Base-by-base conservation (phyloP, 2,797 vertebrate genomes). In the Jordanella pulchra region DNA sequence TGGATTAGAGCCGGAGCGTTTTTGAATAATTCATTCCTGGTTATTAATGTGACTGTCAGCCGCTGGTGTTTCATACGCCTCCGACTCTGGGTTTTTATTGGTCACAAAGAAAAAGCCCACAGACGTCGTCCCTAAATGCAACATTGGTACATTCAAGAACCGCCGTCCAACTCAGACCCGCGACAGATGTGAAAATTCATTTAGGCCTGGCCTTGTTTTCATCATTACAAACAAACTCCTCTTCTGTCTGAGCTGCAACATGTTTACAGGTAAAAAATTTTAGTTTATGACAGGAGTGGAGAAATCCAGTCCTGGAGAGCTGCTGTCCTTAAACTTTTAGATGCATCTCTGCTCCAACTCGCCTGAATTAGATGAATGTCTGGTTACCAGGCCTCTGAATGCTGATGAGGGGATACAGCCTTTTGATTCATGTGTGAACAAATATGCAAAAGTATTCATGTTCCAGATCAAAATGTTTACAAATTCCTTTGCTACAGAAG, bases 31-130 rank as follows among this genome's bases (percentile, higher is more conserved):
- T 93, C 89, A 91, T 93, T 85, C 81, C 60, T 28, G 84, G 87
- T 93, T 93, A 93, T 93, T 93, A 93, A 93, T 91, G 92, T 84
- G 86, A 90, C 91, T 91, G 91, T 93, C 93, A 90, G 87, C 81
- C 84, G 79, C 89, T 76, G 86, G 86, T 91, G 89, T 91, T 93
- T 88, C 89, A 86, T 91, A 81, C 81, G 89, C 78, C 86, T 84
- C 80, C 71, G 87, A 89, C 88, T 87, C 89, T 42, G 80, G 83
- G 47, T 79, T 86, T 89, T 90, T 86, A 89, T 88, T 91, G 89
- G 90, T 89, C 90, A 88, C 83, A 86, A 85, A 39, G 35, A 39
- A 39, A 88, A 84, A 88, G 83, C 82, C 76, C 85, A 80, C 88
- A 89, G 87, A 88, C 89, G 84, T 86, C 81, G 71, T 73, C 85